These are phyloP conservation scores for Salminus brasiliensis DNA, from an alignment of 2,113 vertebrate genomes.

Conservation along the genomic window DNA sequence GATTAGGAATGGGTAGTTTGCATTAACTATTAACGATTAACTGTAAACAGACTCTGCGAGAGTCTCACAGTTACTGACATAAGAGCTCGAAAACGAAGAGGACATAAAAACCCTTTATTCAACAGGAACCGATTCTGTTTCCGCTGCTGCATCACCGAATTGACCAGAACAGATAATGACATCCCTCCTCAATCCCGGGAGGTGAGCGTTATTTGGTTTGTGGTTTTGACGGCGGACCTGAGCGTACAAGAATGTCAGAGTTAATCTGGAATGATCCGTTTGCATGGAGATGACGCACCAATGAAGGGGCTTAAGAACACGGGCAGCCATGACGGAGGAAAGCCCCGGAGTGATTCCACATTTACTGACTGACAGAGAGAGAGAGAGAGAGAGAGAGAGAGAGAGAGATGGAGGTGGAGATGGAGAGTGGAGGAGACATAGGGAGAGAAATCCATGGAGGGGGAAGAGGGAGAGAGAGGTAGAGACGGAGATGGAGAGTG, in stretches of 20 bases:
- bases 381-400: neutral
- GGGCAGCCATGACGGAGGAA: neutral
- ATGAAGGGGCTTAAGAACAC: neutral
- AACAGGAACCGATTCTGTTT: neutral
- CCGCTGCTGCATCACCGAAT: neutral
- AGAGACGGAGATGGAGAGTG: no score
- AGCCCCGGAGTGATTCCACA: neutral
- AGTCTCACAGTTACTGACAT: no score
- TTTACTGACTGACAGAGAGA: neutral
- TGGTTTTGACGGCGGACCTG: neutral
- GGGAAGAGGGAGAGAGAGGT: neutral
- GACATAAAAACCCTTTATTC: no score
- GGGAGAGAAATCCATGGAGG: neutral
- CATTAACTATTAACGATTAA: no score
- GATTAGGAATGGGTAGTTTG: no score
- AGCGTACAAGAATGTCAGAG: slow-evolving; percentile 8
- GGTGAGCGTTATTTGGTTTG: slow-evolving; percentile 18
- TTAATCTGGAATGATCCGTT: slow-evolving; percentile 20
- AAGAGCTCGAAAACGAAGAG: no score
- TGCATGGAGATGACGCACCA: neutral
- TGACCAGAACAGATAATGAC: slow-evolving; percentile 20
- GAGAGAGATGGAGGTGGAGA: neutral
- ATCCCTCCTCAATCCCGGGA: slow-evolving; percentile 16
- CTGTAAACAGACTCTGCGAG: no score
- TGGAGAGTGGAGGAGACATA: neutral